Conservation (phyloP, 1,140 invertebrate genomes). For the Condylostylus longicornis region DNA sequence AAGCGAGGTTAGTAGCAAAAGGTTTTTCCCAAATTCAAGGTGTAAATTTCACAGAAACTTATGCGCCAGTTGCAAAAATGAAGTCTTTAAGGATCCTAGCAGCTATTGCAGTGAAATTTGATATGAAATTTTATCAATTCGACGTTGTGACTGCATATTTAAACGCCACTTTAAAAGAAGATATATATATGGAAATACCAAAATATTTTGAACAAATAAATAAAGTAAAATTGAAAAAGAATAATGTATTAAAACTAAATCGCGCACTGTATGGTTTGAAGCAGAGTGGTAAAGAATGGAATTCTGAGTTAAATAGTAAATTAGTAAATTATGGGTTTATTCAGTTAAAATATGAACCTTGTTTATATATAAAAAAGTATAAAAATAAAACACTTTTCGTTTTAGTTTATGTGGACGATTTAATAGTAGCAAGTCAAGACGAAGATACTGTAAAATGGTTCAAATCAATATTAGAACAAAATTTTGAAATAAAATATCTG, state of each 20-base stretch:
- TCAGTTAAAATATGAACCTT: constrained; percentile 16
- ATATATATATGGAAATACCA: constrained; percentile 30
- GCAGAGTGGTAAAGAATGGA: constrained; percentile 20
- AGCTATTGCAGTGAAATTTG: background rate
- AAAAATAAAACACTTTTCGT: background rate
- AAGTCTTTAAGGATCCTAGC: background rate
- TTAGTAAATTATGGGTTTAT: constrained; percentile 14
- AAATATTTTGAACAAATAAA: constrained; percentile 16
- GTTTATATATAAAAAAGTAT: constrained; percentile 15
- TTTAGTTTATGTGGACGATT: constrained; percentile 14
- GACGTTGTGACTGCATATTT: constrained; percentile 24
- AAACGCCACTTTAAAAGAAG: constrained; percentile 21
- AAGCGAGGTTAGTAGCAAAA: constrained; percentile 26
- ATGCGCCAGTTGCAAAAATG: constrained; percentile 15
- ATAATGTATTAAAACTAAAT: constrained; percentile 17
- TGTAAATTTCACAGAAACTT: constrained; percentile 24
- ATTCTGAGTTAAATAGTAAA: constrained; percentile 13
- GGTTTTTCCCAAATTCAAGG: constrained; percentile 15
- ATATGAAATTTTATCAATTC: constrained; percentile 21
- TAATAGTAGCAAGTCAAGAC: constrained; percentile 10
- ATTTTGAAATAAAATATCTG: constrained; percentile 17
- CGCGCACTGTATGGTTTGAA: constrained; percentile 30
- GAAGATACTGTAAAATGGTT: constrained; percentile 8
- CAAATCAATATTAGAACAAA: constrained; percentile 8
- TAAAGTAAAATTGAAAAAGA: constrained; percentile 10